Conservation (phyloP, 1,140 invertebrate genomes). For the Brachionus paranguensis region DNA sequence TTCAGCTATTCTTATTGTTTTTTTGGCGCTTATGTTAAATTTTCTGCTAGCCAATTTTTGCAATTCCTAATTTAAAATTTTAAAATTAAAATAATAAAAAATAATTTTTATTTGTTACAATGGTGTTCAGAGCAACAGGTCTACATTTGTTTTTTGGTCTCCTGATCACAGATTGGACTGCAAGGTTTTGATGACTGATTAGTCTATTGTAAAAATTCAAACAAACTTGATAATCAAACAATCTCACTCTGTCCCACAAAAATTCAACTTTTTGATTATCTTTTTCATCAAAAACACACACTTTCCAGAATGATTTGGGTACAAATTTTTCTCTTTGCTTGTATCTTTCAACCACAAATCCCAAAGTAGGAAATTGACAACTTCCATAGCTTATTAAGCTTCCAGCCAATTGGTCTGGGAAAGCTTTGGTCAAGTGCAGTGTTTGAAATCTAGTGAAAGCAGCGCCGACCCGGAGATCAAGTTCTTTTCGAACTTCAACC, state of each 20-base stretch:
- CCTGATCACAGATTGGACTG: slow-evolving; percentile 70
- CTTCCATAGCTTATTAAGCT: slow-evolving; percentile 91
- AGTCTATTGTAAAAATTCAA: slow-evolving; percentile 68
- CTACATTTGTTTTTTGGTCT: slow-evolving; percentile 94
- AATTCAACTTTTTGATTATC: slow-evolving; percentile 26
- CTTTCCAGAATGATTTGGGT: slow-evolving; percentile 84
- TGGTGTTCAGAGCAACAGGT: slow-evolving; percentile 88
- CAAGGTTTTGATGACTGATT: slow-evolving; percentile 65
- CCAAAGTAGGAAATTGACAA: slow-evolving; percentile 93
- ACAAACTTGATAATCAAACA: slow-evolving; percentile 81
- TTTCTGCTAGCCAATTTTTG: slow-evolving; percentile 89
- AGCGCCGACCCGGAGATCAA: slow-evolving; percentile 94
- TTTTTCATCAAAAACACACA: slow-evolving; percentile 56
- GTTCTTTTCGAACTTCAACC: slow-evolving; percentile 84
- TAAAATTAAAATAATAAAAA: slow-evolving; percentile 41
- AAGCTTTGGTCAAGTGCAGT: slow-evolving; percentile 73
- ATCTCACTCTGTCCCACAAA: slow-evolving; percentile 30
- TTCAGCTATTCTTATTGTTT: slow-evolving; percentile 62
- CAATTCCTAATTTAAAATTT: slow-evolving; percentile 65
- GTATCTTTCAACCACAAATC: slow-evolving; percentile 91
- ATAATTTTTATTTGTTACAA: slow-evolving; percentile 66
- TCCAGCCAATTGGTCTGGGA: slow-evolving; percentile 66
- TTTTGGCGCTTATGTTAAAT: slow-evolving; percentile 83
- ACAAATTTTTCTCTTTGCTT: slow-evolving; percentile 81
- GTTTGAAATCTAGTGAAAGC: slow-evolving; percentile 99